Evolutionary conservation across 2,797 vertebrate species (phyloP), one percentile per base, ranked within the genome.

Genomic region (Lepilemur septentrionalis): DNA sequence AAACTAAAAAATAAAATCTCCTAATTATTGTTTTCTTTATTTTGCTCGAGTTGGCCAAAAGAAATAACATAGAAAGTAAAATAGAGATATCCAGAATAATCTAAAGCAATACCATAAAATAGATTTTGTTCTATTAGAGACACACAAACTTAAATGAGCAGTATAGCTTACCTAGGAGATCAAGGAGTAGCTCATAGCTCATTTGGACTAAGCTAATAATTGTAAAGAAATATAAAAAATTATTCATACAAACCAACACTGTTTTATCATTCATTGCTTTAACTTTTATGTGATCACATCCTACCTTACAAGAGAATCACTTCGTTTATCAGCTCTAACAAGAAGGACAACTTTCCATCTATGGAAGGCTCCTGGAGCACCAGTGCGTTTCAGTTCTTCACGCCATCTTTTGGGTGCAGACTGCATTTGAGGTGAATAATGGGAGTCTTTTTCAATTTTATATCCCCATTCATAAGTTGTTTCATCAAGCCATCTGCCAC

Each of bases 401-500:
- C 99, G 98, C 99, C 99, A 99, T 97, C 99, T 98, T 98, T 98
- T 99, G 97, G 99, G 99, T 98, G 98, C 99, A 98, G 98, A 98
- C 97, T 99, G 98, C 98, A 98, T 98, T 97, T 98, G 98, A 98
- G 98, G 98, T 97, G 98, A 99, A 98, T 98, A 99, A 98, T 97
- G 97, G 94, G 98, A 98, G 70, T 98, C 98, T 97, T 98, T 98
- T 98, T 98, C 98, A 97, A 98, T 98, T 98, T 99, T 98, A 98
- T 99, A 99, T 98, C 99, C 98, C 98, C 99, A 98, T 98, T 99
- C 99, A 48, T 99, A 99, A 81, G 97, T 98, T 97, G 98, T 98
- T 98, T 99, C 99, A 95, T 99, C 97, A 90, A 99, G 99, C 99
- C 99, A 99, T 97, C 98, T 99, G 87, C 99, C 99, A 97, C 99